Evolutionary conservation across 2,113 vertebrate genomes (phyloP).

Genomic region (Syngnathus scovelli): DNA sequence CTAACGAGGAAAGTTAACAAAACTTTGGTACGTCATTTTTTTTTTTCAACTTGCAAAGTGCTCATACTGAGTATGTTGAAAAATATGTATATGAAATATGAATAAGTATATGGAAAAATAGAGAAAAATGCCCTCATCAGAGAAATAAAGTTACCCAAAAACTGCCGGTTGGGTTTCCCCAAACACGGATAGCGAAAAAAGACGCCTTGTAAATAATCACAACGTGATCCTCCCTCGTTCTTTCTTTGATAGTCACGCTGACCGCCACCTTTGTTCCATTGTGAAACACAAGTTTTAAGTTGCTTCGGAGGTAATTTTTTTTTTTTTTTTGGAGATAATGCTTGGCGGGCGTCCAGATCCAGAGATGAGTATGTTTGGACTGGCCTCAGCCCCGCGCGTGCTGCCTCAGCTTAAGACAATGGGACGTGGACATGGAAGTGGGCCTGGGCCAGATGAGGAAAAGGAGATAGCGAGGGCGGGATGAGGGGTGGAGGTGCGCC

Average conservation of each 20-base stretch:
- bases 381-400: conserved; percentile 69
- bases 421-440: conserved; percentile 69
- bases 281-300: conserved; percentile 50
- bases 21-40: too few species aligned
- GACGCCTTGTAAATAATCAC: conserved; percentile 15
- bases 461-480: conserved; percentile 71
- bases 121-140: too few species aligned
- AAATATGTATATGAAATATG: too few species aligned
- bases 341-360: conserved; percentile 61
- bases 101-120: too few species aligned
- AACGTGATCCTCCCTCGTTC: not conserved
- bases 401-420: conserved; percentile 71
- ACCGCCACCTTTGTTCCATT: conserved; percentile 24
- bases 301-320: conserved; percentile 51
- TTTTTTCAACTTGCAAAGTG: too few species aligned
- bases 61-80: too few species aligned
- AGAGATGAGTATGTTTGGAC: conserved; percentile 72
- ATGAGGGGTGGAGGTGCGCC: conserved; percentile 68
- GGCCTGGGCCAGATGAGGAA: conserved; percentile 69
- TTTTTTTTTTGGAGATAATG: conserved; percentile 56
- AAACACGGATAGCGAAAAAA: conserved; percentile 25
- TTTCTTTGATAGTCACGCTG: conserved; percentile 6
- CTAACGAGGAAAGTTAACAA: too few species aligned
- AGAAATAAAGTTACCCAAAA: not conserved
- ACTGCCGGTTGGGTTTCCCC: conserved; percentile 47